Percentiles rank a stretch among this genome's conserved stretches.
Conservation (phyloP, 2,888 invertebrate genomes). For the Apodemia zela region DNA sequence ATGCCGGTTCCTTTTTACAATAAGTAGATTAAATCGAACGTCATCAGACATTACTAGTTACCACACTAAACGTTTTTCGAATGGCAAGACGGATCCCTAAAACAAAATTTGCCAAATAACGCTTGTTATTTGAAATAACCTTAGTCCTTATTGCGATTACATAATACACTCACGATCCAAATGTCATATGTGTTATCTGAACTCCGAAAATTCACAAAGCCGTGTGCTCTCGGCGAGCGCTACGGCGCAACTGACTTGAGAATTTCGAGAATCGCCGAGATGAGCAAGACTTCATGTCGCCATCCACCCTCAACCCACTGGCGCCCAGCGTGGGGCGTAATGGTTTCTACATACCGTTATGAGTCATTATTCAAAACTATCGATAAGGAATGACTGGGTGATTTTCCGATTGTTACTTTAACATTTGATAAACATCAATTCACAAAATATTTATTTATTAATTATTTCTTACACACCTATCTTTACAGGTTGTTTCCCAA, state of each 20-base stretch:
- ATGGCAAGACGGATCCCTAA: neutral
- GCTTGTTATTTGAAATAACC: neutral
- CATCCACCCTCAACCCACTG: slow-evolving; percentile 38
- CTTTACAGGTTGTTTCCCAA: too few species aligned
- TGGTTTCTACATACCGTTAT: neutral
- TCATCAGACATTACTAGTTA: too few species aligned
- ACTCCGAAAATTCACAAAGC: slow-evolving; percentile 37
- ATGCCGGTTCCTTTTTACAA: neutral
- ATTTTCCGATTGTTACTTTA: neutral
- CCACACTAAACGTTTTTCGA: neutral
- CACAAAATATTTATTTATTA: too few species aligned
- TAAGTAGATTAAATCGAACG: too few species aligned
- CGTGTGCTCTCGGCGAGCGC: slow-evolving; percentile 54
- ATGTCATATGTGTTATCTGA: slow-evolving; percentile 51
- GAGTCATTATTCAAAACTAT: slow-evolving; percentile 3
- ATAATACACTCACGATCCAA: slow-evolving; percentile 63
- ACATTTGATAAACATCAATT: too few species aligned
- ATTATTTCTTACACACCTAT: too few species aligned
- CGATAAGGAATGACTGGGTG: neutral
- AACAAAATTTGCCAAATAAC: neutral
- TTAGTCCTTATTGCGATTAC: slow-evolving; percentile 37
- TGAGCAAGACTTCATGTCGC: slow-evolving; percentile 43
- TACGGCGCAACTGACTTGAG: slow-evolving; percentile 66
- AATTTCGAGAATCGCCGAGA: slow-evolving; percentile 24
- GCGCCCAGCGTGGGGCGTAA: slow-evolving; percentile 52